Percentiles rank a stretch among this genome's conserved stretches.
Evolutionary conservation across 2,888 invertebrate genomes (phyloP).

Genomic region (Ochropleura plecta): DNA sequence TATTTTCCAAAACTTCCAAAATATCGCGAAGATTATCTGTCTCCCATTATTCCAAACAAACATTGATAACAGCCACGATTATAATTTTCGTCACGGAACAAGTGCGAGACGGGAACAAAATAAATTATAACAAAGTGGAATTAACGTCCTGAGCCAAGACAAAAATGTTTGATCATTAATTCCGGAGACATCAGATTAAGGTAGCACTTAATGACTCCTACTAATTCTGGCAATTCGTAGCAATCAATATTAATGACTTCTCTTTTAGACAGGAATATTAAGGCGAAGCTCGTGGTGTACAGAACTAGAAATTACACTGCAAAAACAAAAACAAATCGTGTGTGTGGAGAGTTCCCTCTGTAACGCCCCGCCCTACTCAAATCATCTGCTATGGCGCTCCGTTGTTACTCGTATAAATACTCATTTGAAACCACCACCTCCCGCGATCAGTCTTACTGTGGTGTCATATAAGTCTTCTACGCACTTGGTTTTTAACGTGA

Average conservation of each 20-base stretch:
- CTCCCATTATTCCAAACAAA: constrained; percentile 20
- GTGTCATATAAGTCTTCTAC: not conserved
- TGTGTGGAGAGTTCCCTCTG: not conserved
- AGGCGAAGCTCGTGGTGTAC: not conserved
- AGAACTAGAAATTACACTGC: not conserved
- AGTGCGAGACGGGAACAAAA: constrained; percentile 29
- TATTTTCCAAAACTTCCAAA: constrained; percentile 2
- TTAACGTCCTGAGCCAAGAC: constrained; percentile 14
- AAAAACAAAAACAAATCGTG: not conserved
- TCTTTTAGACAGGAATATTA: not conserved
- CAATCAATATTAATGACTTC: constrained; percentile 43
- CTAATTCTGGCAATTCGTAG: constrained; percentile 28
- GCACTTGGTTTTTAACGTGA: not conserved
- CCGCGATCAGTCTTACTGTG: not conserved
- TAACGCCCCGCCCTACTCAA: not conserved
- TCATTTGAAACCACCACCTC: not conserved
- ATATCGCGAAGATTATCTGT: constrained; percentile 7
- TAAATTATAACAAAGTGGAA: constrained; percentile 40
- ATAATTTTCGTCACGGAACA: constrained; percentile 29
- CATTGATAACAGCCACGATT: constrained; percentile 11
- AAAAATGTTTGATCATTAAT: constrained; percentile 48
- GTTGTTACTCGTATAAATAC: not conserved
- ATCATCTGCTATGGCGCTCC: not conserved
- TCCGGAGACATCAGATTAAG: constrained; percentile 21
- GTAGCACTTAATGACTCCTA: constrained; percentile 31